Conservation (phyloP, 2,888 invertebrate species). For the Heteropelma amictum region DNA sequence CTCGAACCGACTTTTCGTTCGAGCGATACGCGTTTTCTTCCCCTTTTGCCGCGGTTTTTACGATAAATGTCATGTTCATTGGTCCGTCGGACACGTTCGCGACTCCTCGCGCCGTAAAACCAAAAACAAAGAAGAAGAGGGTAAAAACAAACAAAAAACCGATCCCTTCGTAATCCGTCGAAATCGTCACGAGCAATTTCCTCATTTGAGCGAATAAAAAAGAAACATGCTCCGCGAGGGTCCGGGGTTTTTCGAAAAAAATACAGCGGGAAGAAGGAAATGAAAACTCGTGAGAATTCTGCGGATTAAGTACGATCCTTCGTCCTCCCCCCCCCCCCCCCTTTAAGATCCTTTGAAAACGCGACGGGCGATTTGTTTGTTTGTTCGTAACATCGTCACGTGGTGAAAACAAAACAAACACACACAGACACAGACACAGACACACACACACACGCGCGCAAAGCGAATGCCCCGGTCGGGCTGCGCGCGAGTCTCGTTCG, state of each 20-base stretch:
- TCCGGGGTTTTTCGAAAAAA: background rate
- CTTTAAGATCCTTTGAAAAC: conserved; percentile 19
- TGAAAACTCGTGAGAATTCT: conserved; percentile 22
- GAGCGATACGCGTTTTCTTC: conserved; percentile 1
- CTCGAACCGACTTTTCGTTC: conserved; percentile 32
- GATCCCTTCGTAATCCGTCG: background rate
- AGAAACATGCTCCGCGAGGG: background rate
- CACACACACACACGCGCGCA: too few relatives aligned
- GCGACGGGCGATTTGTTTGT: conserved; percentile 36
- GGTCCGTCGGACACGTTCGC: conserved; percentile 72
- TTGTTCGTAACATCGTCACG: background rate
- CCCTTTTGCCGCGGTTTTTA: conserved; percentile 45
- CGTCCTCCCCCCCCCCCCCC: conserved; percentile 55
- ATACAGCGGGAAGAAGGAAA: background rate
- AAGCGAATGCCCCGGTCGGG: background rate
- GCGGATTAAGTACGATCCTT: conserved; percentile 66
- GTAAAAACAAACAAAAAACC: conserved; percentile 9
- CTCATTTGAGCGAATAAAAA: background rate
- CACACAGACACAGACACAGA: too few relatives aligned
- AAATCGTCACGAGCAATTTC: conserved; percentile 16
- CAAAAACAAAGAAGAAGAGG: too few relatives aligned
- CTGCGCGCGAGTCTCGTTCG: background rate
- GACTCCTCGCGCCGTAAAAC: too few relatives aligned
- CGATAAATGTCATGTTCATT: conserved; percentile 75
- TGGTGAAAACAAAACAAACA: too few relatives aligned